phyloP scores from a whole-genome alignment of 2,113 vertebrate species.

The Salvelinus fontinalis region DNA sequence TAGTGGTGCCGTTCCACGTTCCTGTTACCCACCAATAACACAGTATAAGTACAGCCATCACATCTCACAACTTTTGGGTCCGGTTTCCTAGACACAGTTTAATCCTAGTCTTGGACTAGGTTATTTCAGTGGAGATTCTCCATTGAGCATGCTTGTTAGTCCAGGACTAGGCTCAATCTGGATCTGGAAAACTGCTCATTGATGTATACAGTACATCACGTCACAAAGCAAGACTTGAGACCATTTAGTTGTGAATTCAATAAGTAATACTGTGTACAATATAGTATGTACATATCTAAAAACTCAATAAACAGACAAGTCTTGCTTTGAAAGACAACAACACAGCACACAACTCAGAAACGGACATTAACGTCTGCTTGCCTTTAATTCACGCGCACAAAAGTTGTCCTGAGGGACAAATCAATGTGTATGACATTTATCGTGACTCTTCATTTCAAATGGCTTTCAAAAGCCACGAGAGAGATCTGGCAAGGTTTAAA shows the following conservation, averaged over 20 bases:
- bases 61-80: not conserved
- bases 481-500: conserved; percentile 17
- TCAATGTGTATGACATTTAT: conserved; percentile 43
- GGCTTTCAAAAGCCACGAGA: conserved; percentile 31
- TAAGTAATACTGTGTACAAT: not conserved
- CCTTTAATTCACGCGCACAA: conserved; percentile 20
- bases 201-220: not conserved
- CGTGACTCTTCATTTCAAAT: conserved; percentile 40
- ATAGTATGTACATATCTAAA: not conserved
- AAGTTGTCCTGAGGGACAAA: conserved; percentile 32
- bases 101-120: not conserved
- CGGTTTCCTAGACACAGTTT: conserved; percentile 8
- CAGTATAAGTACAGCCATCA: conserved; percentile 25
- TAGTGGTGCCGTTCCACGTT: conserved; percentile 98
- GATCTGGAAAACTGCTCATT: too few relatives aligned
- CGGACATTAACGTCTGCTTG: conserved; percentile 10
- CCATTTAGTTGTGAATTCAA: not conserved
- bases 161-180: too few relatives aligned
- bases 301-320: conserved; percentile 5
- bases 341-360: conserved; percentile 37
- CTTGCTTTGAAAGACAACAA: conserved; percentile 19
- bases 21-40: conserved; percentile 64
- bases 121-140: too few relatives aligned
- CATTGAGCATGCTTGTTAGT: conserved; percentile 1
- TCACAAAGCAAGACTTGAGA: conserved; percentile 8